Base-by-base conservation (phyloP, 2,797 vertebrate species). In the Philypnodon macrostomus region DNA sequence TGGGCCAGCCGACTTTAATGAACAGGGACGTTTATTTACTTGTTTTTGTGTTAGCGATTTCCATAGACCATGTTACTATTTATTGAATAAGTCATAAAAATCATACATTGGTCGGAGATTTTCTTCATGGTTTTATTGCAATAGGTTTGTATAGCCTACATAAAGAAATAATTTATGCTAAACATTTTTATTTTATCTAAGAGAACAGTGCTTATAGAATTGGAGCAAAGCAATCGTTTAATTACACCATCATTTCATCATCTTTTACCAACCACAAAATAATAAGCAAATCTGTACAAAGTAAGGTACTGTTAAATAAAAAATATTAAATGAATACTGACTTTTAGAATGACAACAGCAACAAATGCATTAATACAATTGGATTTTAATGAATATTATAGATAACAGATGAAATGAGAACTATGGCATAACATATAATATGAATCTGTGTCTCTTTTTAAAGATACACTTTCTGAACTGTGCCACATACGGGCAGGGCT, bases 391-490 rank as follows among this genome's bases (percentile, higher is more conserved):
- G 24, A 29, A 12, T 7, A 29, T 27, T 26, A 27, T 14, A 16
- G 15, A 42, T 16, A 29, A 29, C 27, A 29, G n/a, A n/a, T 29
- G 26, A 27, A 29, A 29, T 29, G 16, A 10, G 15, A 17, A 35
- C 32, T 47, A 24, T 16, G 14, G 19, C 13, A 34, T 24, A 12
- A 24, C 19, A 21, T 2, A 50, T 36, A 36, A 38, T 10, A 24
- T 55, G 39, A 8, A 52, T 41, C 32, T 65, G 16, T 48, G 34
- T 58, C 35, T 69, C 52, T 65, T 77, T 66, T 47, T 76, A 34
- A 62, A 36, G 13, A 38, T 32, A 60, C 77, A 85, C 40, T 57
- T 83, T 44, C 65, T 77, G 53, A 53, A 45, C 53, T 79, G 64
- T 11, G 63, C 48, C 48, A 73, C 18, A 3, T 59, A 58, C 5